Conservation (phyloP, 2,888 invertebrate genomes). For the Nycteola revayana region DNA sequence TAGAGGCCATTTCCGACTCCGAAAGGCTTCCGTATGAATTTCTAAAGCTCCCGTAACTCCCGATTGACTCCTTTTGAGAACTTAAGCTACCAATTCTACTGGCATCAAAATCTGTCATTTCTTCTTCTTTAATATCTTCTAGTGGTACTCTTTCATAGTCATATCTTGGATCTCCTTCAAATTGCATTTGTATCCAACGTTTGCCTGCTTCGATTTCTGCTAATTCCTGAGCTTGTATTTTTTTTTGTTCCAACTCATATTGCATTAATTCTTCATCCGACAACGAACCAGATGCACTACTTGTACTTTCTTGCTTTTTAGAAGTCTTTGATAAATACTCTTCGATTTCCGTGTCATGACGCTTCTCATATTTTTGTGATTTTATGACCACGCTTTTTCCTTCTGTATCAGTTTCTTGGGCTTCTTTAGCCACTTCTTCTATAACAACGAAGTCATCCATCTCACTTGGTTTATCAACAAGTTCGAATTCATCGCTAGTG, state of each 20-base stretch:
- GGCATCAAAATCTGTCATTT: conserved; percentile 92
- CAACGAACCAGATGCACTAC: conserved; percentile 81
- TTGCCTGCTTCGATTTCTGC: conserved; percentile 87
- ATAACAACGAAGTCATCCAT: conserved; percentile 94
- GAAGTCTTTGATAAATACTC: conserved; percentile 86
- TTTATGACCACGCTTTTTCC: conserved; percentile 90
- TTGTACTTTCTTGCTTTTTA: conserved; percentile 83
- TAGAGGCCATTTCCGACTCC: conserved; percentile 92
- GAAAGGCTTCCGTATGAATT: conserved; percentile 96
- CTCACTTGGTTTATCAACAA: conserved; percentile 92
- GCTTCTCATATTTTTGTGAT: conserved; percentile 75
- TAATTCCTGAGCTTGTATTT: conserved; percentile 70
- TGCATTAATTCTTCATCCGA: conserved; percentile 83
- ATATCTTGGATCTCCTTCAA: conserved; percentile 88
- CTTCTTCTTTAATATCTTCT: conserved; percentile 96
- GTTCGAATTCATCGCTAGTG: conserved; percentile 92
- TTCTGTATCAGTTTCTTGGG: conserved; percentile 90
- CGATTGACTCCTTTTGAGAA: conserved; percentile 90
- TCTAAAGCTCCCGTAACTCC: conserved; percentile 90
- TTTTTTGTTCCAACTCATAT: conserved; percentile 86
- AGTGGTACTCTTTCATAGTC: conserved; percentile 92
- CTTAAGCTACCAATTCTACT: conserved; percentile 89
- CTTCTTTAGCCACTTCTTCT: conserved; percentile 94
- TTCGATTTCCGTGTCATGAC: conserved; percentile 87
- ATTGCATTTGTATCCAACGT: conserved; percentile 95